Evolutionary conservation across 2,113 vertebrate species (phyloP), one percentile per base, ranked within the genome.

Genomic region (Glaucomys volans): DNA sequence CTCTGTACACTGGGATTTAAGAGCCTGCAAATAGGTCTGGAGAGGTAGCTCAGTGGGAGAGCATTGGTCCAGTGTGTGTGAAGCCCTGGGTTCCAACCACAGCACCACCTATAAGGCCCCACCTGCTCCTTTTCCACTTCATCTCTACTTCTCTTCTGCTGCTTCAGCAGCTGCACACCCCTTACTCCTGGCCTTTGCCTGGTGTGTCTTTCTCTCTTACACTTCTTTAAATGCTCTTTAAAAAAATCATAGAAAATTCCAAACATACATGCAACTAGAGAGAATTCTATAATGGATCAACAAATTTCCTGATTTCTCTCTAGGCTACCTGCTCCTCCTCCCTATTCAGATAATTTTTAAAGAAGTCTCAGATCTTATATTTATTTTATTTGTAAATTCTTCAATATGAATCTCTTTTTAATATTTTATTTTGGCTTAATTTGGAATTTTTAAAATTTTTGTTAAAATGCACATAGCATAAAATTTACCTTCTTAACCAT

Each of bases 361-460:
- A 59, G 28, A 69, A 96, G 66, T 77, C 80, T 47, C n/a, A 90
- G 47, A 47, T 2, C 8, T 30, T 35, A 80, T 16, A 14, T 50
- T 54, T 80, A 47, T 86, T 89, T 62, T 20, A 75, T 17, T 30
- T 85, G 16, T 86, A 88, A 72, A 94, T 64, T 40, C 62, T 94
- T 75, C 6, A 66, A 8, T 74, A n/a, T 89, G 40, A 59, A 74
- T 44, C 52, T 91, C 59, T 74, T 57, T 71, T 14, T 44, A 16
- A 9, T 13, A 40, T 62, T 74, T 74, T 30, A n/a, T 59, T 91
- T 72, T 57, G 72, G 5, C 37, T 91, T 59, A 35, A 6, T 79
- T 37, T 80, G 26, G 50, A 17, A 11, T 44, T 57, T 74, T 32
- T 59, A 12, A 4, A 9, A n/a, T 2, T 16, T 16, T 50, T n/a